Percentiles rank a stretch among this genome's conserved stretches.
Conservation (phyloP, 2,888 invertebrate genomes). For the Drosophila picticornis region DNA sequence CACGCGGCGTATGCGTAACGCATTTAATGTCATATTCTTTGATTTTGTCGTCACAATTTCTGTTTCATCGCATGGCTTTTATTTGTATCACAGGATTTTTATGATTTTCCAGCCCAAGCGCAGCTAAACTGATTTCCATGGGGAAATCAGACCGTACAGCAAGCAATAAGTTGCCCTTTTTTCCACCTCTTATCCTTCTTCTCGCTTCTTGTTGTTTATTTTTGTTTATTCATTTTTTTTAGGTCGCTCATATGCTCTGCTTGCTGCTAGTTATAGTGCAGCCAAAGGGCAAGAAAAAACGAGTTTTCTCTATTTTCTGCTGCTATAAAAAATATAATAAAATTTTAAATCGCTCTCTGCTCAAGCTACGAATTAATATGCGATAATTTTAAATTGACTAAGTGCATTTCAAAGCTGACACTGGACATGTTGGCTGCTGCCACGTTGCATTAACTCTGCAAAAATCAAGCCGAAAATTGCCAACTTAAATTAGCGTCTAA, state of each 20-base stretch:
- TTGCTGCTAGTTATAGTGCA: conserved; percentile 26
- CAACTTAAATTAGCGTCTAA: conserved; percentile 65
- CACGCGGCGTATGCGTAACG: conserved; percentile 73
- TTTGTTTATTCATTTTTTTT: conserved; percentile 24
- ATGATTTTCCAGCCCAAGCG: conserved; percentile 78
- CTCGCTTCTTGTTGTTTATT: conserved; percentile 17
- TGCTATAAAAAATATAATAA: neutral
- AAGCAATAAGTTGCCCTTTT: conserved; percentile 55
- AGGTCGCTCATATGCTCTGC: conserved; percentile 28
- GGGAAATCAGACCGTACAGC: conserved; percentile 76
- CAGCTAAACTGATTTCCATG: conserved; percentile 85
- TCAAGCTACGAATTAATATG: neutral
- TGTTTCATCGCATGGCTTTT: conserved; percentile 67
- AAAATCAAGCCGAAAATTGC: conserved; percentile 25
- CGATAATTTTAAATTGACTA: neutral
- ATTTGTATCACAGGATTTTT: conserved; percentile 82
- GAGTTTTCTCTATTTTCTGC: neutral
- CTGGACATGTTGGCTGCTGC: neutral
- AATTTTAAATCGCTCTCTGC: neutral
- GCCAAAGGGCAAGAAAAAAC: conserved; percentile 4
- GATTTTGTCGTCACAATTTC: conserved; percentile 52
- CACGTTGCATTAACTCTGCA: neutral
- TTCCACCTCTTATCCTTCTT: conserved; percentile 22
- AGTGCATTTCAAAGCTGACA: neutral
- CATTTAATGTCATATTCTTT: conserved; percentile 53